Evolutionary conservation across 2,797 vertebrate species (phyloP).

Genomic region (Sebastes taczanowskii): DNA sequence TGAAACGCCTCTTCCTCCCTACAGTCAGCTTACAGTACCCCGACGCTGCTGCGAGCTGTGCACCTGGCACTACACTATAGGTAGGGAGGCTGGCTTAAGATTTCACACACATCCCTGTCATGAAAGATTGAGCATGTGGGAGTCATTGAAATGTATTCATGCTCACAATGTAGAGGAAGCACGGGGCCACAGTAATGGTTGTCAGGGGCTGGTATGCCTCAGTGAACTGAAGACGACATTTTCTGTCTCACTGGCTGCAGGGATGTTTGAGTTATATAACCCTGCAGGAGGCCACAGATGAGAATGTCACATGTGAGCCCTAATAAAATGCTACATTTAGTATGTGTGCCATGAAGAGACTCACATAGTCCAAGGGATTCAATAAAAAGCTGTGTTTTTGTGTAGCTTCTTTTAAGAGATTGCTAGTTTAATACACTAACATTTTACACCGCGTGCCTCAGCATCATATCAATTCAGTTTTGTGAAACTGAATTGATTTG

Average conservation of each 20-base stretch:
- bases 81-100: constrained; percentile 63
- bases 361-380: constrained; percentile 20
- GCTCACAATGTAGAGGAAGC: constrained; percentile 75
- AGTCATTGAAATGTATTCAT: constrained; percentile 83
- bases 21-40: constrained; percentile 50
- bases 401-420: background rate
- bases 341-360: constrained; percentile 48
- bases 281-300: constrained; percentile 77
- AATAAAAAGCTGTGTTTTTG: constrained; percentile 40
- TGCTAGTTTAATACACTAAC: background rate
- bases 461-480: background rate
- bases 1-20: constrained; percentile 40
- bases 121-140: constrained; percentile 78
- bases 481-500: background rate
- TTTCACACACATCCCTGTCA: constrained; percentile 75
- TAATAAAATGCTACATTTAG: constrained; percentile 75
- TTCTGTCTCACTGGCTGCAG: constrained; percentile 82
- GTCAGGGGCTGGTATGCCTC: constrained; percentile 80
- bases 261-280: constrained; percentile 81
- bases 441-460: background rate
- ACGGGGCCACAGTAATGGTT: constrained; percentile 76
- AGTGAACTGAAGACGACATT: constrained; percentile 82
- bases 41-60: constrained; percentile 31
- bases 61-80: constrained; percentile 49
- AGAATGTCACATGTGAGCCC: constrained; percentile 72